Conservation (phyloP, 2,797 vertebrate species). For the Pantherophis alleghaniensis region DNA sequence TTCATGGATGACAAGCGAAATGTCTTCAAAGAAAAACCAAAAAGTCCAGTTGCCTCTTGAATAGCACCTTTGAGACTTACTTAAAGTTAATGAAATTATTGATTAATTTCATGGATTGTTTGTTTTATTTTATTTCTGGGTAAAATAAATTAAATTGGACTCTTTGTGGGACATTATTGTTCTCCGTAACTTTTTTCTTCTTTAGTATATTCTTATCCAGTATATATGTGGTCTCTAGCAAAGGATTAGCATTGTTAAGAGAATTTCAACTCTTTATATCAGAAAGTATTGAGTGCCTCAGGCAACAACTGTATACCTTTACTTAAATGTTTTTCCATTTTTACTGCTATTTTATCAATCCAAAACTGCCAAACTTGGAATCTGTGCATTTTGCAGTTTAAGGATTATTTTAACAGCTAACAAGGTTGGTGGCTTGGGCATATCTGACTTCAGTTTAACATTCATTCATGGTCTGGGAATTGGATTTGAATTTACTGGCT, state of each 20-base stretch:
- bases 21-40: background rate
- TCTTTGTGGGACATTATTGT: slow-evolving; percentile 29
- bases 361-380: slow-evolving; percentile 56
- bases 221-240: slow-evolving; percentile 60
- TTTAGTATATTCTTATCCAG: slow-evolving; percentile 33
- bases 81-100: background rate
- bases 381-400: slow-evolving; percentile 54
- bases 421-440: slow-evolving; percentile 37
- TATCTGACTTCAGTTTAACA: slow-evolving; percentile 48
- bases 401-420: slow-evolving; percentile 52
- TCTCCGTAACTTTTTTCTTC: slow-evolving; percentile 26
- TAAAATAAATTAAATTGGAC: slow-evolving; percentile 2
- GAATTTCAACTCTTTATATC: slow-evolving; percentile 56
- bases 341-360: slow-evolving; percentile 62
- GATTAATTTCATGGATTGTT: background rate
- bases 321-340: slow-evolving; percentile 21
- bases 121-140: background rate
- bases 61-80: background rate
- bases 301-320: slow-evolving; percentile 54
- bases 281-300: slow-evolving; percentile 64
- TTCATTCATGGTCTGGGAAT: slow-evolving; percentile 28
- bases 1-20: background rate
- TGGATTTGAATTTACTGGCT: slow-evolving; percentile 39
- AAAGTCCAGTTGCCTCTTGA: background rate
- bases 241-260: slow-evolving; percentile 57